Evolutionary conservation across 2,888 invertebrate species (phyloP), one percentile per base, ranked within the genome.

Genomic region (Lordiphosa andalusiaca): DNA sequence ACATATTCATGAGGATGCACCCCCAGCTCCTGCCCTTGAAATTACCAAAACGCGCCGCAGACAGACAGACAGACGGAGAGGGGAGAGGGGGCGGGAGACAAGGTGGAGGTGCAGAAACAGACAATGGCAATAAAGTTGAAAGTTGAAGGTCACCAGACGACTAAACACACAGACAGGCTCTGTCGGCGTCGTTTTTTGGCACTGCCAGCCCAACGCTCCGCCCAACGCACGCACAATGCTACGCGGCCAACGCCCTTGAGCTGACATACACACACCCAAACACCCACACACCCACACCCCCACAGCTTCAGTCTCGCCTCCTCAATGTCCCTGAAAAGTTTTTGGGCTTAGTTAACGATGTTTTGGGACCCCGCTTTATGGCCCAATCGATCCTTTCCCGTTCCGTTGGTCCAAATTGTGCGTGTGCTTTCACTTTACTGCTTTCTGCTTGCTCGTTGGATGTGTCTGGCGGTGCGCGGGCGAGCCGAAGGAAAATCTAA

Each of bases 61-160:
- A 70, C 82, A 62, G 41, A 40, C 73, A 69, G 52, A 47, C 48
- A 67, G 49, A 52, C 16, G 16, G 16, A 16, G 16, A 1, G 16
- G 16, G 16, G 16, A 2, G 16, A 16, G 16, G 1, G 16, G 16
- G 49, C 51, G 53, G 36, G 41, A 37, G 36, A 36, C 33, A 4
- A 13, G 12, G 12, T 9, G 21, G 37, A 12, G 41, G 25, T 9
- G 6, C 67, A 64, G 55, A 67, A 30, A 33, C 68, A 71, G 80
- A 78, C 82, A 78, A 77, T 78, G 83, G 69, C 69, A 82, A 72
- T 84, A 82, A 85, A 73, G 74, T 74, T 82, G 82, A 86, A 85
- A 87, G 87, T 86, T 86, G 87, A 86, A 86, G 86, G 86, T 87
- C 86, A 81, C 85, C 87, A 87, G 84, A 86, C 87, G 63, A 63